Conservation (phyloP, 2,113 vertebrate species). For the Rhinoderma darwinii region DNA sequence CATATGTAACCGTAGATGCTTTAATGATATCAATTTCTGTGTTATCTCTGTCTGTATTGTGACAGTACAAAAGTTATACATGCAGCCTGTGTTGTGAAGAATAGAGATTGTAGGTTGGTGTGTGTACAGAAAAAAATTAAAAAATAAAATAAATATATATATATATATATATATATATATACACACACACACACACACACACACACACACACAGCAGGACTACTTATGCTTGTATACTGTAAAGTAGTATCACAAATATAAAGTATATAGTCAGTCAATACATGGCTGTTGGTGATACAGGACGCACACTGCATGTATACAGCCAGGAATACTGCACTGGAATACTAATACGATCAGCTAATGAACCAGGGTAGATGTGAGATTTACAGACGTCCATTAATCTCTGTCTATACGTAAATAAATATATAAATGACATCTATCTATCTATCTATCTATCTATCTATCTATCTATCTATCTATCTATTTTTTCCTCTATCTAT, state of each 20-base stretch:
- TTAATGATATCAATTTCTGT: neutral
- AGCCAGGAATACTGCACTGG: neutral
- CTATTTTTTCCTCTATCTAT: neutral
- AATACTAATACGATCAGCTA: slow-evolving; percentile 45
- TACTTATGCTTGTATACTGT: neutral
- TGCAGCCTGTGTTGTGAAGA: neutral
- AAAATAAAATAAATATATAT: too few species aligned
- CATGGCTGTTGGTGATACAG: neutral
- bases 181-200: neutral
- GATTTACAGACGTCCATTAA: slow-evolving; percentile 42
- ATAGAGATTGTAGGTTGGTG: neutral
- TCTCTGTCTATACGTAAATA: neutral
- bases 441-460: neutral
- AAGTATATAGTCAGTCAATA: neutral
- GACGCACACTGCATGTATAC: neutral
- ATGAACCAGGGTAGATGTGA: slow-evolving; percentile 32
- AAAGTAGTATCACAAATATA: neutral
- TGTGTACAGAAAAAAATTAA: neutral
- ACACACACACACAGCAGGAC: neutral
- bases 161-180: neutral
- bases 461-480: neutral
- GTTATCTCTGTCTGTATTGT: neutral
- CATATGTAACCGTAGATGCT: neutral
- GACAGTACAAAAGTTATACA: neutral
- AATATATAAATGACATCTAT: neutral